Percentiles rank a stretch among this genome's conserved stretches.
Evolutionary conservation across 2,113 vertebrate genomes (phyloP).

Genomic region (Rhegmatorhina hoffmannsi): DNA sequence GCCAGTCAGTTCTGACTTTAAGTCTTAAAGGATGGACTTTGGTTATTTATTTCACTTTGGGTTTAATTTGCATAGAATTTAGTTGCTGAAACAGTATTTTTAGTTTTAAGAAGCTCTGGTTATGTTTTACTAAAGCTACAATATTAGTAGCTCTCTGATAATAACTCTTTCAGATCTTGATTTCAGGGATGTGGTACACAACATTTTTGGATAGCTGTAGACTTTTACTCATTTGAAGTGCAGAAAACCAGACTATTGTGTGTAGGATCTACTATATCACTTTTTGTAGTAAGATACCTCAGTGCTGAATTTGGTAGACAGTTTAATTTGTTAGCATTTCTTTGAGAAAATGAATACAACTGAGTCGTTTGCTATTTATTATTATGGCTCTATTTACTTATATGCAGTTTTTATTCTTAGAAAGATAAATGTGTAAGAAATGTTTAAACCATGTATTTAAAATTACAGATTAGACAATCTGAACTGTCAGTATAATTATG

Average conservation of each 20-base stretch:
- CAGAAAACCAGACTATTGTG: neutral
- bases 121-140: neutral
- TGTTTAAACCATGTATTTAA: neutral
- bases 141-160: neutral
- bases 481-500: neutral
- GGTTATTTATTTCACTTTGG: neutral
- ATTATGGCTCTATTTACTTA: neutral
- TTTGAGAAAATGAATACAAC: neutral
- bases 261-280: neutral
- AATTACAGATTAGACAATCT: neutral
- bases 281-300: neutral
- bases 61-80: neutral
- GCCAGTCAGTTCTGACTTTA: neutral
- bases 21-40: neutral
- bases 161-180: neutral
- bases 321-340: neutral
- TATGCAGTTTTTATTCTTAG: neutral
- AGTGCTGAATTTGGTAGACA: neutral
- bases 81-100: neutral
- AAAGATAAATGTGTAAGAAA: neutral
- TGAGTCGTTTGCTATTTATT: neutral
- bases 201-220: neutral
- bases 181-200: accelerated
- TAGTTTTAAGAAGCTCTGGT: neutral
- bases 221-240: neutral